Percentiles rank a stretch among this genome's conserved stretches.
Conservation (phyloP, 37 sponge, comb jelly and placozoan genomes). For the Agelas oroides region DNA sequence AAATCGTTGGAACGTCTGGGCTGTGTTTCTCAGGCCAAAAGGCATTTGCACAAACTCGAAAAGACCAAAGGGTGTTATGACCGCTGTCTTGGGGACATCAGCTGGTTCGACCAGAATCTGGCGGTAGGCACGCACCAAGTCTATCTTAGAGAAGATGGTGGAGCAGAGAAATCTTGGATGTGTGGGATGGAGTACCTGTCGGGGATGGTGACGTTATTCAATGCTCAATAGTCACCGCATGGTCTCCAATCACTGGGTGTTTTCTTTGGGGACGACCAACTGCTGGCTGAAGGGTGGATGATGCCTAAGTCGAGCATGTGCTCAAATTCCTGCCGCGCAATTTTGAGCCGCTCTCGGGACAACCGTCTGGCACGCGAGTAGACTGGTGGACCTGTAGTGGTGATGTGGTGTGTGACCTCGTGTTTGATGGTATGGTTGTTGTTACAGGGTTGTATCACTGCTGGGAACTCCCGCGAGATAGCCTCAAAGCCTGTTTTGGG, state of each 20-base stretch:
- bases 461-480: constrained; percentile 1
- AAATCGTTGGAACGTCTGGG: constrained; percentile 68
- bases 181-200: constrained; percentile 72
- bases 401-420: constrained; percentile 33
- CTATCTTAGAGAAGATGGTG: constrained; percentile 51
- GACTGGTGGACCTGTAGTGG: constrained; percentile 42
- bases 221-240: constrained; percentile 65
- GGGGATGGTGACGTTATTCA: constrained; percentile 57
- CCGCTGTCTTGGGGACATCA: constrained; percentile 61
- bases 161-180: constrained; percentile 60
- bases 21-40: constrained; percentile 64
- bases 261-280: constrained; percentile 28
- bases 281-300: constrained; percentile 12
- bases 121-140: constrained; percentile 53
- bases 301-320: constrained; percentile 25
- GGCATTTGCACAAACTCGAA: constrained; percentile 73
- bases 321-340: constrained; percentile 7
- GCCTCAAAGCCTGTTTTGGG: not conserved
- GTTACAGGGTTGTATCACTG: not conserved
- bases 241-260: constrained; percentile 68
- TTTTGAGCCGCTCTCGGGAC: constrained; percentile 18
- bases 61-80: constrained; percentile 62
- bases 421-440: not conserved
- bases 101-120: constrained; percentile 67
- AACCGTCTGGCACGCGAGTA: constrained; percentile 34